Evolutionary conservation across 2,113 vertebrate species (phyloP), one percentile per base, ranked within the genome.

Genomic region (Pluvianellus socialis): DNA sequence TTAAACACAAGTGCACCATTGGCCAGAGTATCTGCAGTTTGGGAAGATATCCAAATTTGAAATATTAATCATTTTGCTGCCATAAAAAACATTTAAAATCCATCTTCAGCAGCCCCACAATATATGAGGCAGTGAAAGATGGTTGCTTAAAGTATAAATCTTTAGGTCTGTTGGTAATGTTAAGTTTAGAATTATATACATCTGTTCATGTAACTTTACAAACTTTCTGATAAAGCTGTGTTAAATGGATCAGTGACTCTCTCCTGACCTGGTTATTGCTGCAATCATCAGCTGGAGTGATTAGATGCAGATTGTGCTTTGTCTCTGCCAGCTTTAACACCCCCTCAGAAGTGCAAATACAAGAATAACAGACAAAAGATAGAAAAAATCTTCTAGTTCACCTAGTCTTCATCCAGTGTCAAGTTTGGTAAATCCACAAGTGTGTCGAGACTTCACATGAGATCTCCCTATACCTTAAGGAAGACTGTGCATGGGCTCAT

Each of bases 181-280:
- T 91, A 77, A 77, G 35, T 79, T 96, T 72, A 81, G 67, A 84
- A 79, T 92, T 91, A 73, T 70, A 72, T 75, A 91, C 68, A 79
- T 92, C 65, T 97, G 79, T 95, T 96, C 93, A 91, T 94, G 44
- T 90, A 84, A 90, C 86, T 94, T 87, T 61, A n/a, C 55, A 94
- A 83, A 92, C 74, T 90, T 88, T 91, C 26, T 67, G 90, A 93
- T 96, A 96, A 95, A 90, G 33, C 49, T 84, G 10, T 3, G 2
- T 49, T 92, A 72, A 75, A 92, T 27, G 81, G 73, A 88, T 95
- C 90, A 84, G 83, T 59, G 85, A 95, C 71, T 96, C 30, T 77
- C 50, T 81, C 76, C 35, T 84, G 92, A 92, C 90, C 66, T 87
- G 42, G 35, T 76, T 92, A 23, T 80, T 91, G 63, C 63, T 82